Percentiles rank a stretch among this genome's conserved stretches.
phyloP scores from a whole-genome alignment of 2,888 invertebrate species.

The Dinocampus coccinellae region DNA sequence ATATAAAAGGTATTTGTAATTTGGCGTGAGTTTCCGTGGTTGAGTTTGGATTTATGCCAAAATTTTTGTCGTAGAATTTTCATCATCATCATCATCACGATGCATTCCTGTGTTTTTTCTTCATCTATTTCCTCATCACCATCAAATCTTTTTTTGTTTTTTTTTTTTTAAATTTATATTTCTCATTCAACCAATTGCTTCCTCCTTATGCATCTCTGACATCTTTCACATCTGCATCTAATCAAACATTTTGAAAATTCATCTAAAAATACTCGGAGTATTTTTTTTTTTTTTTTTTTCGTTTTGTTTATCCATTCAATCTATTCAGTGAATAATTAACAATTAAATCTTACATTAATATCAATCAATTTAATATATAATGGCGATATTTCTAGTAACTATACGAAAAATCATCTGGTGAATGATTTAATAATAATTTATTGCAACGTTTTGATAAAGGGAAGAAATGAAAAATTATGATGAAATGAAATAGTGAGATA shows the following conservation, averaged over 20 bases:
- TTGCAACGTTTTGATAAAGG: no score
- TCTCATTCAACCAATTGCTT: not conserved
- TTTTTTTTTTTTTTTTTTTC: no score
- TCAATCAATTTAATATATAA: no score
- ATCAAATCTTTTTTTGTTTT: slow-evolving; percentile 32
- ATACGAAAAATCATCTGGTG: no score
- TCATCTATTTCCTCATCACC: slow-evolving; percentile 20
- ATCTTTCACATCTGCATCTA: not conserved
- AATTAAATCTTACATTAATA: no score
- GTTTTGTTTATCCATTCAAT: no score
- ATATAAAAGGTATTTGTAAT: not conserved
- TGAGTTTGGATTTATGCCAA: not conserved
- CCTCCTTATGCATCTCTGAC: not conserved
- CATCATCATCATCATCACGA: not conserved
- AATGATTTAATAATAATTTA: no score
- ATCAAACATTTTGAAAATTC: not conserved
- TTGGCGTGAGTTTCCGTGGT: not conserved
- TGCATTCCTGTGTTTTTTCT: not conserved
- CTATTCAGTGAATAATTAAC: no score
- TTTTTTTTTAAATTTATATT: slow-evolving; percentile 1
- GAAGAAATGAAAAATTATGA: no score
- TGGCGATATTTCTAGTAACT: no score
- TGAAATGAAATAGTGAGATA: no score
- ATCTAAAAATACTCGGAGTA: not conserved
- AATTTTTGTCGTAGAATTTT: not conserved